Evolutionary conservation across 1,140 invertebrate genomes (phyloP).

Genomic region (Zaprionus camerounensis): DNA sequence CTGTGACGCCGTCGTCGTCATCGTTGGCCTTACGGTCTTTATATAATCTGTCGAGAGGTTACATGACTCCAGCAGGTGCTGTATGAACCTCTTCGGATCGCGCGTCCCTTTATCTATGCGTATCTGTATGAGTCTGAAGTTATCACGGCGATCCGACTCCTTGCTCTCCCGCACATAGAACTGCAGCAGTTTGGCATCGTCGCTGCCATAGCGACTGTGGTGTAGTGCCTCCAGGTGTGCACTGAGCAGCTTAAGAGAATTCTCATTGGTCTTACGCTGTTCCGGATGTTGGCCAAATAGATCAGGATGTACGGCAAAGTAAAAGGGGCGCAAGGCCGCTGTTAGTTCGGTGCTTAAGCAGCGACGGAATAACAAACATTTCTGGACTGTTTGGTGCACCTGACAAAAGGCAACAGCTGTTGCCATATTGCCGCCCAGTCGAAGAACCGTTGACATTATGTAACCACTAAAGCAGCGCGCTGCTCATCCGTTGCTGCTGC

Average conservation of each 20-base stretch:
- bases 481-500: slow-evolving; percentile 19
- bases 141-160: slow-evolving; percentile 84
- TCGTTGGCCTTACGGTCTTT: slow-evolving; percentile 86
- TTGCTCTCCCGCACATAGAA: slow-evolving; percentile 90
- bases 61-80: slow-evolving; percentile 91
- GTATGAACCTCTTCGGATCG: slow-evolving; percentile 90
- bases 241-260: slow-evolving; percentile 94
- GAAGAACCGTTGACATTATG: slow-evolving; percentile 43
- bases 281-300: slow-evolving; percentile 95
- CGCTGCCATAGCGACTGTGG: slow-evolving; percentile 86
- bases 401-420: neutral
- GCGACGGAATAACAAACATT: slow-evolving; percentile 11
- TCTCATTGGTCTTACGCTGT: slow-evolving; percentile 95
- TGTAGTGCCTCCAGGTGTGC: slow-evolving; percentile 91
- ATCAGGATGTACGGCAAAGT: slow-evolving; percentile 97
- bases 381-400: slow-evolving; percentile 5
- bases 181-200: slow-evolving; percentile 85
- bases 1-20: slow-evolving; percentile 10
- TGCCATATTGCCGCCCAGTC: slow-evolving; percentile 12
- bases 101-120: slow-evolving; percentile 63
- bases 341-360: slow-evolving; percentile 88
- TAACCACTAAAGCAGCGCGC: slow-evolving; percentile 41
- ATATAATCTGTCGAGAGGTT: slow-evolving; percentile 93
- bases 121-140: slow-evolving; percentile 90
- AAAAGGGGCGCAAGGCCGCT: slow-evolving; percentile 95